These are phyloP conservation scores for Colostygia pectinataria DNA, from an alignment of 2,888 invertebrate genomes.

Conservation along the genomic window DNA sequence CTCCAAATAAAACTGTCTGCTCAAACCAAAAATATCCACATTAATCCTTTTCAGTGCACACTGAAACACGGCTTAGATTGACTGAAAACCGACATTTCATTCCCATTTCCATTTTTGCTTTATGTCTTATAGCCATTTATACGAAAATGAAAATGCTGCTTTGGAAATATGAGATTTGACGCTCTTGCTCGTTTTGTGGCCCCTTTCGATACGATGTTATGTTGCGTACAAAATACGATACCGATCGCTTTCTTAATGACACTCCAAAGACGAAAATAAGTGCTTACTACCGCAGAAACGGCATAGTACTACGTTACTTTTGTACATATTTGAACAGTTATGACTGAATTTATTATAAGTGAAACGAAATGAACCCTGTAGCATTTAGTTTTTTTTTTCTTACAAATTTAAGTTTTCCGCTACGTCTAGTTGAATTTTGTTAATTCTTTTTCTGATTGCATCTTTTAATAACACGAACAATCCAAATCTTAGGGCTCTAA, in stretches of 20 bases:
- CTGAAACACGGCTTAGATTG: conserved; percentile 10
- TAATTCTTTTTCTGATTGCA: no score
- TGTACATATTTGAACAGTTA: not conserved
- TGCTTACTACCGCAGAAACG: not conserved
- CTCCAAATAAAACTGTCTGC: not conserved
- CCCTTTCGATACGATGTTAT: not conserved
- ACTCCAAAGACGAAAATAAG: not conserved
- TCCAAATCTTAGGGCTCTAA: no score
- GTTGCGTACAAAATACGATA: not conserved
- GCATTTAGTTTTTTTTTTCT: no score
- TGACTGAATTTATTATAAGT: no score
- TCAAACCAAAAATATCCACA: conserved; percentile 3
- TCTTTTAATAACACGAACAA: no score
- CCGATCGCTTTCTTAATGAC: not conserved
- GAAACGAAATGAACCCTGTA: no score
- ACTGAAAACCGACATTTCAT: conserved; percentile 8
- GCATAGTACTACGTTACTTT: not conserved
- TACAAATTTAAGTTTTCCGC: no score
- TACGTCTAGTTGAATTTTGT: no score
- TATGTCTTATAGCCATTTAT: no score
- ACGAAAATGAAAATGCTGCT: no score
- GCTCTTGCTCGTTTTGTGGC: conserved; percentile 1
- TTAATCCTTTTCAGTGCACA: conserved; percentile 10
- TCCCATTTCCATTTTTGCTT: not conserved
- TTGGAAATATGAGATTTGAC: no score